A percentile compares a stretch with the other conserved stretches of the same genome.
phyloP scores from a whole-genome alignment of 2,797 vertebrate species.

The Balearica regulorum region DNA sequence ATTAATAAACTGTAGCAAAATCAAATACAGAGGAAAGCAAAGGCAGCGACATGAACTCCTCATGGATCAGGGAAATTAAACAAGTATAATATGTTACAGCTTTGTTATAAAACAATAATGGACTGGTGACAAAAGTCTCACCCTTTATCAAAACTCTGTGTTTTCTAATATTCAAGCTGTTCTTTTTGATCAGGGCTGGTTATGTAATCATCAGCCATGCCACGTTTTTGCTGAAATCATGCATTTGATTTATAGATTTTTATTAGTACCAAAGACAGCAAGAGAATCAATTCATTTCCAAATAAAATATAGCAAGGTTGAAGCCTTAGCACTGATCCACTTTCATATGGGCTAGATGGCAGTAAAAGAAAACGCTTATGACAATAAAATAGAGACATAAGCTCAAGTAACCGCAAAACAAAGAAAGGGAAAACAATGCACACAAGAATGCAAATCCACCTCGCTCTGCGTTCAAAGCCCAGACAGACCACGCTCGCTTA shows the following conservation, averaged over 20 bases:
- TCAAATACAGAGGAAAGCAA: neutral
- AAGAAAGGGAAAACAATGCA: neutral
- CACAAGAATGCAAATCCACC: neutral
- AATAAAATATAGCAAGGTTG: neutral
- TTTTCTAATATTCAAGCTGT: neutral
- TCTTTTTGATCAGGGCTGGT: neutral
- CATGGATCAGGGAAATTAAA: constrained; percentile 1
- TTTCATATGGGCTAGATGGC: neutral
- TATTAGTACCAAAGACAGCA: neutral
- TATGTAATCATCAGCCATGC: neutral
- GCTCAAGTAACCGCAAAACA: neutral
- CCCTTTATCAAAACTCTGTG: neutral
- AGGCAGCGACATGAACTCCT: neutral
- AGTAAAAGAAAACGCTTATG: neutral
- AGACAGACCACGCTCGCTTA: neutral
- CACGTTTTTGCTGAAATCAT: neutral
- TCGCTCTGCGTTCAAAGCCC: neutral
- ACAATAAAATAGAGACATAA: neutral
- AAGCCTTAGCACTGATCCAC: neutral
- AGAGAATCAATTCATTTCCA: neutral
- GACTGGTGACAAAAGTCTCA: neutral
- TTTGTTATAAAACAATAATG: neutral
- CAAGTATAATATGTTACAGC: neutral
- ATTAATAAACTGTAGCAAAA: neutral
- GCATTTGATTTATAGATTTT: neutral